Percentiles rank a stretch among this genome's conserved stretches.
phyloP scores from a whole-genome alignment of 2,888 invertebrate species.

The Stenotaenia linearis region DNA sequence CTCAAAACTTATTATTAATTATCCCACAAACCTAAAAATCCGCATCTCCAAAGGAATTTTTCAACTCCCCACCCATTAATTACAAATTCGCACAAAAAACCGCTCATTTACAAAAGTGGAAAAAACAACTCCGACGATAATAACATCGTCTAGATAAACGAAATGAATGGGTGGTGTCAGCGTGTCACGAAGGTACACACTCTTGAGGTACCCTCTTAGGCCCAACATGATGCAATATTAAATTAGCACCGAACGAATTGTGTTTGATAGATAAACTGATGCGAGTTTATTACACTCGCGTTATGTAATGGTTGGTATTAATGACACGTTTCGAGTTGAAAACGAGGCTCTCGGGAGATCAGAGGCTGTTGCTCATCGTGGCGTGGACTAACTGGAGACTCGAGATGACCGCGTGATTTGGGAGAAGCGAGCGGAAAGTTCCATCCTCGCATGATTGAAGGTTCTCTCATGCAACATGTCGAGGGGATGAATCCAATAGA shows the following conservation, averaged over 20 bases:
- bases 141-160: neutral
- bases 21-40: too few species aligned
- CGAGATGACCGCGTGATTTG: constrained; percentile 9
- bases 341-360: neutral
- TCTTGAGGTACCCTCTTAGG: neutral
- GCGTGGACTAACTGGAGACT: constrained; percentile 9
- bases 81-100: too few species aligned
- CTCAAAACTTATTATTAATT: too few species aligned
- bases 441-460: neutral
- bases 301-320: neutral
- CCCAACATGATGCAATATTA: neutral
- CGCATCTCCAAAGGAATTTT: too few species aligned
- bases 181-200: neutral
- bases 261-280: constrained; percentile 2
- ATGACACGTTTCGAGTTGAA: constrained; percentile 4
- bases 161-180: neutral
- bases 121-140: neutral
- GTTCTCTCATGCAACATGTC: neutral
- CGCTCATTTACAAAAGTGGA: neutral
- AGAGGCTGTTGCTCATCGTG: neutral
- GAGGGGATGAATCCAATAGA: constrained; percentile 4
- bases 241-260: neutral
- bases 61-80: too few species aligned
- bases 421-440: neutral
- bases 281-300: neutral